A percentile compares a stretch with the other conserved stretches of the same genome.
Evolutionary conservation across 2,797 vertebrate genomes (phyloP).

Genomic region (Pseudochaenichthys georgianus): DNA sequence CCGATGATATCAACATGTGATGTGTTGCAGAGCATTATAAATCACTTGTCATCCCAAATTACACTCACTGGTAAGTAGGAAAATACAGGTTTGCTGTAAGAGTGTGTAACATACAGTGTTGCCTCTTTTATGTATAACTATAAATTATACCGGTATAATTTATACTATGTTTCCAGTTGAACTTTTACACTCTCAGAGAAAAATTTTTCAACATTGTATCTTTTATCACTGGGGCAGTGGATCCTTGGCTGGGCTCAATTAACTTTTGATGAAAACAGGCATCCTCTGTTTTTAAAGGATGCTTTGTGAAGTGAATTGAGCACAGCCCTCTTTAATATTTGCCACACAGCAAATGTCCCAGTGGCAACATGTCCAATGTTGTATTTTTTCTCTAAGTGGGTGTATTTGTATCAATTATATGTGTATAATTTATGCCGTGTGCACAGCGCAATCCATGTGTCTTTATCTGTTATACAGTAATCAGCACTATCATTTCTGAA

Average conservation of each 20-base stretch:
- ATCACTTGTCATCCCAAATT: constrained; percentile 49
- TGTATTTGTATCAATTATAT: constrained; percentile 87
- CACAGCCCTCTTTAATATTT: constrained; percentile 8
- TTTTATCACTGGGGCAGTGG: constrained; percentile 64
- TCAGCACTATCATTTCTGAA: constrained; percentile 59
- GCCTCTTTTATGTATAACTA: constrained; percentile 74
- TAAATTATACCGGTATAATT: constrained; percentile 83
- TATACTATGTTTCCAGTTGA: constrained; percentile 73
- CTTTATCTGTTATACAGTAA: constrained; percentile 87
- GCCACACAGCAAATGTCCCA: constrained; percentile 48
- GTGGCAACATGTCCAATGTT: constrained; percentile 70
- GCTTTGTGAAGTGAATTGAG: constrained; percentile 42
- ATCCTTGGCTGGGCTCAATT: constrained; percentile 39
- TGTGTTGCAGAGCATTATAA: constrained; percentile 21
- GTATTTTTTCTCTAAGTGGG: constrained; percentile 68
- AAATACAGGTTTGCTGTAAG: constrained; percentile 58
- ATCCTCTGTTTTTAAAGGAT: not conserved
- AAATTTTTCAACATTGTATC: constrained; percentile 71
- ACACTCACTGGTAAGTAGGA: constrained; percentile 60
- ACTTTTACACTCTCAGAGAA: constrained; percentile 67
- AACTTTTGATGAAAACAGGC: constrained; percentile 22
- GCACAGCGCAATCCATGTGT: constrained; percentile 90
- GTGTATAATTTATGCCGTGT: constrained; percentile 89
- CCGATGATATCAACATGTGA: constrained; percentile 47
- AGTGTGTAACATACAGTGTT: constrained; percentile 66